Evolutionary conservation across 2,797 vertebrate genomes (phyloP), one percentile per base, ranked within the genome.

Genomic region (Streptopelia turtur): DNA sequence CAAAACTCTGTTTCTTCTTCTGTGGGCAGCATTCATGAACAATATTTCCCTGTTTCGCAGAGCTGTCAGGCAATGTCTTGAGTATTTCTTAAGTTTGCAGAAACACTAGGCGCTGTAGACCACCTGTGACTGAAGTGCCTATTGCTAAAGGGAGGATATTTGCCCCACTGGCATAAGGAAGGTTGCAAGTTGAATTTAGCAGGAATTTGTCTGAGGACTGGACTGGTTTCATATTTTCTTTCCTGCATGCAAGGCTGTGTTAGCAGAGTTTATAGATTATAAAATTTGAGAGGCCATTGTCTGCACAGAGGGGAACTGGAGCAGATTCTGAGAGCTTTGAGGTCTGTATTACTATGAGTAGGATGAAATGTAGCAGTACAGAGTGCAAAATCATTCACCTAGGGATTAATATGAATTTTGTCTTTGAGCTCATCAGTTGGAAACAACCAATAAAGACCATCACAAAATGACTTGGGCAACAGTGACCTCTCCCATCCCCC

Each of bases 221-320:
- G 84, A 55, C 13, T 80, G 25, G 9, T 60, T 87, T 89, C 2
- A 0, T 89, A 5, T 59, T 71, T 89, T 83, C 39, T 95, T 89
- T 77, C 14, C 64, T 87, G 23, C 21, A 6, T 77, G 33, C 21
- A 61, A 84, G 81, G 13, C 12, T 61, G 33, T 86, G 41, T 80
- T 86, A 88, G 37, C 47, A 87, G 59, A 91, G 31, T 87, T 85
- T 59, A 47, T 47, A 64, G 41, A 59, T 96, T 81, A 66, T 64
- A 89, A 87, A 89, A 85, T 68, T 47, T 75, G 33, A 85, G 81
- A 92, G 78, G 43, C 25, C 31, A 35, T 87, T 89, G 61, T 94
- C 71, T 85, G 60, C 52, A 41, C 39, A 57, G 90, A 85, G 28
- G 66, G 63, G 25, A 92, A 31, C 68, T 61, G 41, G 21, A 85